Conservation (phyloP, 2,113 vertebrate species). For the Muntiacus reevesi region DNA sequence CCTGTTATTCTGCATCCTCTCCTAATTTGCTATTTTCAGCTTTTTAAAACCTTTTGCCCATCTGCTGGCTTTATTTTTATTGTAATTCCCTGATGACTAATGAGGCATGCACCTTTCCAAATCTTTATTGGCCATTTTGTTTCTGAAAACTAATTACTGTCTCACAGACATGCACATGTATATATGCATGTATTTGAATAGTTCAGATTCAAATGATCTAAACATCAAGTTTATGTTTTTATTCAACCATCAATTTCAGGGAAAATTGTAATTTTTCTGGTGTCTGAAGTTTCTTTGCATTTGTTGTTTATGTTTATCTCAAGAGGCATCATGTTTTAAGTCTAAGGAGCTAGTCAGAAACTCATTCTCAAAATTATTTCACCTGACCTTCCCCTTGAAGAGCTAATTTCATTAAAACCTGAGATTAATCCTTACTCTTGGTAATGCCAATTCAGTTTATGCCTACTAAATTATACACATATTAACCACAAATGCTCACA, state of each 20-base stretch:
- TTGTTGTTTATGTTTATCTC: not conserved
- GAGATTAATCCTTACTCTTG: not conserved
- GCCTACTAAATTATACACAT: not conserved
- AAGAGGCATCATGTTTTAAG: not conserved
- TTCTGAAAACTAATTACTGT: not conserved
- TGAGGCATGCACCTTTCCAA: not conserved
- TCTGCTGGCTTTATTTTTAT: not conserved
- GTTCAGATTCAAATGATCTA: not conserved
- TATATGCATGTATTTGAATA: not conserved
- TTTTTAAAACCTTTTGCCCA: not conserved
- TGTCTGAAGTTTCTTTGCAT: not conserved
- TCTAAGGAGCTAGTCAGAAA: not conserved
- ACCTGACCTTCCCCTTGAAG: not conserved
- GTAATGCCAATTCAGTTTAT: not conserved
- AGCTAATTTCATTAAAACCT: not conserved
- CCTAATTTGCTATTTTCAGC: not conserved
- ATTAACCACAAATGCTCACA: not conserved
- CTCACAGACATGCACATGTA: not conserved
- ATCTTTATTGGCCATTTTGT: not conserved
- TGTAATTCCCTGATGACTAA: not conserved
- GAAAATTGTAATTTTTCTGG: not conserved
- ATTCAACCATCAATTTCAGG: not conserved
- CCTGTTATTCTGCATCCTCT: not conserved
- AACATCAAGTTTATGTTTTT: not conserved
- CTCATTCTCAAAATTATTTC: not conserved